Evolutionary conservation across 2,113 vertebrate genomes (phyloP).

Genomic region (Natator depressus): DNA sequence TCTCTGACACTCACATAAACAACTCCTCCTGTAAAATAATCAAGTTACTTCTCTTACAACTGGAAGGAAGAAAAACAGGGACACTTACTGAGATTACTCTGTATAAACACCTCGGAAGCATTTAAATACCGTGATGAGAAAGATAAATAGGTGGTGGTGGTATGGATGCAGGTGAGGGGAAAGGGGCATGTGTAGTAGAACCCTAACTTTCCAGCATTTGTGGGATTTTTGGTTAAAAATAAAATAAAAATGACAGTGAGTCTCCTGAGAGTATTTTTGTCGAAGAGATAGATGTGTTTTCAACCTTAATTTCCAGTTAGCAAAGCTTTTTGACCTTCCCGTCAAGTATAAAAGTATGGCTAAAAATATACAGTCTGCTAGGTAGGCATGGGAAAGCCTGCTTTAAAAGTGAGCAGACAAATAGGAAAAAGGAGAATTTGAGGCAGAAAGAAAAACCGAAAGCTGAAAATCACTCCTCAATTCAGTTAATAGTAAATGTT

Average conservation of each 20-base stretch:
- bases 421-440: background rate
- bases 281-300: background rate
- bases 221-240: background rate
- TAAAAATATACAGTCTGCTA: background rate
- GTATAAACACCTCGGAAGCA: background rate
- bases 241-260: background rate
- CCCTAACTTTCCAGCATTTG: background rate
- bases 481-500: constrained; percentile 18
- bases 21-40: background rate
- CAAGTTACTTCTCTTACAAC: background rate
- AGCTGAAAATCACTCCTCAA: background rate
- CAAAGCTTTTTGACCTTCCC: background rate
- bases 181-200: background rate
- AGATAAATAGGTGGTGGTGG: background rate
- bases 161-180: background rate
- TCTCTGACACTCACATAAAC: background rate
- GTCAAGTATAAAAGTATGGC: background rate
- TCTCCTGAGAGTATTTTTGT: background rate
- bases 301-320: background rate
- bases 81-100: background rate
- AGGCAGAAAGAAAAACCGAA: constrained; percentile 9
- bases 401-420: background rate
- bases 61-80: background rate
- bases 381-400: background rate
- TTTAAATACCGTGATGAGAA: background rate